phyloP scores from a whole-genome alignment of 2,888 invertebrate species.

The Nomada ferruginata region DNA sequence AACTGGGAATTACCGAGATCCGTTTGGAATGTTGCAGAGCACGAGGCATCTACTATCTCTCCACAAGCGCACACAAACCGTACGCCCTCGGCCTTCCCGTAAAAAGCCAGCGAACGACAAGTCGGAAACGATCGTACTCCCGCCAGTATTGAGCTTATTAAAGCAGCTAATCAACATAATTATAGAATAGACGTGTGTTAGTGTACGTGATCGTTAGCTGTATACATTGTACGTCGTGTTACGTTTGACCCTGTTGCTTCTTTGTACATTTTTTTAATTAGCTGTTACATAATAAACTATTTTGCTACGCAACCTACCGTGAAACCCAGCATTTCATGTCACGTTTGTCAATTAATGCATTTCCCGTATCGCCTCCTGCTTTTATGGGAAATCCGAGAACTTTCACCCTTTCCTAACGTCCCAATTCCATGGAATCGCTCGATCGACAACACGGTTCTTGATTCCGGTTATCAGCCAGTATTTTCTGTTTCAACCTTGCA shows the following conservation, averaged over 20 bases:
- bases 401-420: conserved; percentile 20
- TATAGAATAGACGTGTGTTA: conserved; percentile 75
- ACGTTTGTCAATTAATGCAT: conserved; percentile 14
- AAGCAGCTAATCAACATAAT: conserved; percentile 83
- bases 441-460: not conserved
- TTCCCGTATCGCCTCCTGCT: not conserved
- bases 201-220: conserved; percentile 28
- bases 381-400: not conserved
- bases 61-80: conserved; percentile 92
- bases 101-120: conserved; percentile 85
- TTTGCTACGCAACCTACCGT: conserved; percentile 33
- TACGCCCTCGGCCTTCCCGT: conserved; percentile 93
- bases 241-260: conserved; percentile 43
- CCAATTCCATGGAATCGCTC: not conserved
- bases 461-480: not conserved
- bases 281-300: conserved; percentile 53
- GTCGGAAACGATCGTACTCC: conserved; percentile 83
- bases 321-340: not conserved
- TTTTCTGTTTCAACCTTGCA: too few relatives aligned
- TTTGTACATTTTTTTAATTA: conserved; percentile 57
- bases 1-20: not conserved
- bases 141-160: conserved; percentile 83
- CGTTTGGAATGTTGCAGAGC: conserved; percentile 85
- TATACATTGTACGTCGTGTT: conserved; percentile 48
- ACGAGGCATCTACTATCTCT: conserved; percentile 94